These are phyloP conservation scores for Heliconius charithonia DNA, from an alignment of 2,888 invertebrate species.

Conservation along the genomic window DNA sequence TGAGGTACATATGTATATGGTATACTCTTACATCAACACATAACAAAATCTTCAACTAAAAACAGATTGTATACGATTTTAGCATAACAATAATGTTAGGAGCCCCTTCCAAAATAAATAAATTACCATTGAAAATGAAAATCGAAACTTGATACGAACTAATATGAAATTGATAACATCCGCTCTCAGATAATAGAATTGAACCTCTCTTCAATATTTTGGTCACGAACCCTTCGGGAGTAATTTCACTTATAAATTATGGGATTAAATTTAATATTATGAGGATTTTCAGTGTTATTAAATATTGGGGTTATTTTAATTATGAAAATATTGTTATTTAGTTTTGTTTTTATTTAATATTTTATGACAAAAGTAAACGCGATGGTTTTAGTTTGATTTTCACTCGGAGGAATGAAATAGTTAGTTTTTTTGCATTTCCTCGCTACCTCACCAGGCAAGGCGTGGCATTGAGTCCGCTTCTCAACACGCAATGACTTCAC, in stretches of 20 bases:
- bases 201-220: slow-evolving; percentile 58
- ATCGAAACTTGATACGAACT: slow-evolving; percentile 33
- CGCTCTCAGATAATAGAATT: slow-evolving; percentile 36
- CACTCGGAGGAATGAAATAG: no score
- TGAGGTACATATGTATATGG: background rate
- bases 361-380: background rate
- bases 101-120: slow-evolving; percentile 17
- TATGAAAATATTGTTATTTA: background rate
- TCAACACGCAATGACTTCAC: no score
- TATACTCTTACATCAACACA: background rate
- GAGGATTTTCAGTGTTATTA: slow-evolving; percentile 23
- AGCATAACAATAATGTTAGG: slow-evolving; percentile 19
- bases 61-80: background rate
- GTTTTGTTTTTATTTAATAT: background rate
- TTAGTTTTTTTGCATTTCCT: no score
- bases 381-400: no score
- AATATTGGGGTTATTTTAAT: background rate
- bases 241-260: slow-evolving; percentile 42
- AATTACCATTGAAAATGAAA: slow-evolving; percentile 27
- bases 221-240: slow-evolving; percentile 50
- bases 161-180: slow-evolving; percentile 43
- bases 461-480: no score
- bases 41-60: background rate
- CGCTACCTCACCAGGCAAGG: no score
- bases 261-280: slow-evolving; percentile 27